phyloP scores from a whole-genome alignment of 35 echinoderm and acorn worm species.

The Ophioderma brevispina region DNA sequence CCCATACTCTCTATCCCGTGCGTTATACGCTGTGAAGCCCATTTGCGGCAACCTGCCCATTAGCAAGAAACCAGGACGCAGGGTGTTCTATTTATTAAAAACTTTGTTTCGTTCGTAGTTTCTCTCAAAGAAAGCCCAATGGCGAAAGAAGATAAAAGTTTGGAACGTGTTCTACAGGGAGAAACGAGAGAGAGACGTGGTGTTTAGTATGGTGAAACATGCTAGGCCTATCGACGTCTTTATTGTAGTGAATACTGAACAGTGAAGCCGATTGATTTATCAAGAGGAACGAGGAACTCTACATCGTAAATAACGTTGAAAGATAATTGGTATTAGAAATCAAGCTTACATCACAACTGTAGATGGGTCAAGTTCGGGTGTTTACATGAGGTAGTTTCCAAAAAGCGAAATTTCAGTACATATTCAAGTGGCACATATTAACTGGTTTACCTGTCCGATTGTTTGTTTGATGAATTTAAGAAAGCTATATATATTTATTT shows the following conservation, averaged over 20 bases:
- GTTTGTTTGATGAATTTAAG: too few species aligned
- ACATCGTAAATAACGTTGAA: too few species aligned
- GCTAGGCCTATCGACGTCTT: slow-evolving; percentile 3
- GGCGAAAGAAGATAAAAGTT: slow-evolving; percentile 9
- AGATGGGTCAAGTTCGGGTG: too few species aligned
- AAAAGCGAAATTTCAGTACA: too few species aligned
- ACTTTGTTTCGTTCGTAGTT: not conserved
- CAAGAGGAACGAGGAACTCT: too few species aligned
- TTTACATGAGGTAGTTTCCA: too few species aligned
- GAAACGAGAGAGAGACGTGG: not conserved
- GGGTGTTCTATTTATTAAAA: not conserved
- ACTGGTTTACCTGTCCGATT: too few species aligned
- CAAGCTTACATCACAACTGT: too few species aligned
- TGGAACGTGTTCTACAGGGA: not conserved
- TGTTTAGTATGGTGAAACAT: slow-evolving; percentile 1
- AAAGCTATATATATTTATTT: too few species aligned
- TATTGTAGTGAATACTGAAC: not conserved
- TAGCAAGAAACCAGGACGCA: slow-evolving; percentile 2
- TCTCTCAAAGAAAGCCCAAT: not conserved
- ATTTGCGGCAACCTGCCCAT: not conserved
- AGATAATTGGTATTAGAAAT: too few species aligned
- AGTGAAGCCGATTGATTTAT: too few species aligned
- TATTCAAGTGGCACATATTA: too few species aligned
- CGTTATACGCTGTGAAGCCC: not conserved
- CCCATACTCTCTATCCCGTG: not conserved